Base-by-base conservation (phyloP, 1,140 invertebrate genomes). In the Aporrectodea caliginosa region DNA sequence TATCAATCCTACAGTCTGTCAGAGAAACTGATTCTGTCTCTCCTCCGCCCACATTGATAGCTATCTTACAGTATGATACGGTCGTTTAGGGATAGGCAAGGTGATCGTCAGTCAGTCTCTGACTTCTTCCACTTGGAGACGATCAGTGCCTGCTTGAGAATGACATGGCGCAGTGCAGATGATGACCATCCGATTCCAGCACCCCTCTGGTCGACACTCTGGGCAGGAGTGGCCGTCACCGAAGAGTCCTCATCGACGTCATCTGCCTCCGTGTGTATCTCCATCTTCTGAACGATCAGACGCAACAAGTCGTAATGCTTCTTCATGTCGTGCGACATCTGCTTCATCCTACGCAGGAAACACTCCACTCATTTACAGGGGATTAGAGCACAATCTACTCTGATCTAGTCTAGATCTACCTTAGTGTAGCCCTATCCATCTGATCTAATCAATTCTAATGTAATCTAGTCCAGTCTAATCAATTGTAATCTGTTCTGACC, bases 221-320 rank as follows among this genome's bases (percentile, higher is more conserved):
- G 72, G 29, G 22, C 31, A 22, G 32, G 22, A 2, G 70, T 12
- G n/a, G 31, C 69, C 29, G 16, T 29, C n/a, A 16, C 35, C 27
- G 35, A 16, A 43, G 32, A 43, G 29, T 86, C 87, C 76, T 87
- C 86, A 71, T 88, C 87, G 69, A 80, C 79, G 22, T 94, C 93
- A 81, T 94, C 93, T 0, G 93, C 93, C 88, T 94, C 93, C 2
- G 93, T 93, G 86, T 93, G 93, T 29, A 95, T 95, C 85, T 94
- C 93, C 93, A 95, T 94, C 91, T 95, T 95, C 91, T 93, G 85
- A 22, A 95, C 92, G 78, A 95, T 94, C 12, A 95, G 90, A 29
- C 92, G 89, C 2, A 95, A 86, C 35, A 95, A 88, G 78, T 92
- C 91, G 82, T 93, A 91, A 84, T 94, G 93, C 77, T 91, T 91